These are phyloP conservation scores for Stictocephala bisonia DNA, from an alignment of 2,888 invertebrate genomes.

Conservation along the genomic window DNA sequence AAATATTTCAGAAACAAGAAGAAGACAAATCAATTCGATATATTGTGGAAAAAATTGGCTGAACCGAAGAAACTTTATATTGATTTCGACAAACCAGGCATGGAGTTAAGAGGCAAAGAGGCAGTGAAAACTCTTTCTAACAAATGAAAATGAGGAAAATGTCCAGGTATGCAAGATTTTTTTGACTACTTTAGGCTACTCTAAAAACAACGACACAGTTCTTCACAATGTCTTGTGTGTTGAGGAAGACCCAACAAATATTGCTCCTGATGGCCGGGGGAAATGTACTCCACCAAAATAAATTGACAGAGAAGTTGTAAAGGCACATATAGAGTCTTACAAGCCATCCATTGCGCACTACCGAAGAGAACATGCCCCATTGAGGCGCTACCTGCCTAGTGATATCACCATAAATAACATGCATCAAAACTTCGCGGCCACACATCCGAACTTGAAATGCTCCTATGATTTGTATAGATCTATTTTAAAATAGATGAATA, in stretches of 20 bases:
- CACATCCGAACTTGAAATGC: neutral
- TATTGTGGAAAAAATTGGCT: neutral
- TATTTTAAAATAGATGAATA: no score
- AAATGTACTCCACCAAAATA: neutral
- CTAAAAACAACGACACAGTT: neutral
- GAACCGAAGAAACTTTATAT: neutral
- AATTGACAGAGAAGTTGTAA: neutral
- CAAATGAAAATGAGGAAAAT: neutral
- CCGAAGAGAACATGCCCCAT: neutral
- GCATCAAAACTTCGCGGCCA: neutral
- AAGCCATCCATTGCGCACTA: neutral
- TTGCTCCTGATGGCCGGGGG: neutral
- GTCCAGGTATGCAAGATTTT: no score
- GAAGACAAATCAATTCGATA: neutral
- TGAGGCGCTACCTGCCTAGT: neutral
- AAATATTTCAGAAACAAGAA: neutral
- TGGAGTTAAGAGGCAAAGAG: neutral
- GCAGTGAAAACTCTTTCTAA: neutral
- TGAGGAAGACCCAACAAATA: neutral
- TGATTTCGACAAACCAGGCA: neutral
- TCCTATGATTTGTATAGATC: no score
- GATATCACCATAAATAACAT: neutral
- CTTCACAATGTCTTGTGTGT: neutral
- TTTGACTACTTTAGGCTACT: neutral
- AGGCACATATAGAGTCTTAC: neutral